Base-by-base conservation (phyloP, 2,888 invertebrate genomes). In the Sinotaia quadrata region DNA sequence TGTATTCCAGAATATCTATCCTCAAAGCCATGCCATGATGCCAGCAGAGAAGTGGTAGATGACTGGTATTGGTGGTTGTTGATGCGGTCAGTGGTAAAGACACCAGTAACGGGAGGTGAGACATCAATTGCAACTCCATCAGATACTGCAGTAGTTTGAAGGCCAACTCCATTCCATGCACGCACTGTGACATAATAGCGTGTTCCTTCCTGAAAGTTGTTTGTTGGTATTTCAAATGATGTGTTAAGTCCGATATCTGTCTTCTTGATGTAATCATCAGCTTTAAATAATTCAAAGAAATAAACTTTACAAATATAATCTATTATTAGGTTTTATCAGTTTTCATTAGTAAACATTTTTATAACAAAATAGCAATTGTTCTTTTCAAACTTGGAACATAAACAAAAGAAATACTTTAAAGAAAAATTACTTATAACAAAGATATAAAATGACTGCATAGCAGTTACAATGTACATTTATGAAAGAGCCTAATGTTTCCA, bases 21-120 rank as follows among this genome's bases (percentile, higher is more conserved):
- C 10, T 65, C 59, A 61, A 78, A 76, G 7, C 78, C 76, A 37
- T 75, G 75, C 75, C 76, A 78, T 4, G 78, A 78, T 1, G 71
- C 52, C 2, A 44, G 56, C 10, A 78, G 29, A 8, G 61, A 51
- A 4, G 58, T 49, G 21, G 34, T 44, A n/a, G 65, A 56, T 15
- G 71, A 67, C 49, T 78, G 78, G 44, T 60, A 69, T 33, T 44
- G 57, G n/a, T 41, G 59, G 49, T 75, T 72, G 36, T 52, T 62
- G 37, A 75, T 68, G 10, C 51, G 36, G 10, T 44, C 47, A 0
- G 78, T 75, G 58, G 79, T 75, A 49, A 71, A 78, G 29, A 80
- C 73, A 8, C 78, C 78, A 27, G 66, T 31, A 1, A 70, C 54
- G n/a, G 81, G 79, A 12, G 72, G 67, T n/a, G 68, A 70, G 36